Evolutionary conservation across 1,140 invertebrate species (phyloP).

Genomic region (Euborellia annulipes): DNA sequence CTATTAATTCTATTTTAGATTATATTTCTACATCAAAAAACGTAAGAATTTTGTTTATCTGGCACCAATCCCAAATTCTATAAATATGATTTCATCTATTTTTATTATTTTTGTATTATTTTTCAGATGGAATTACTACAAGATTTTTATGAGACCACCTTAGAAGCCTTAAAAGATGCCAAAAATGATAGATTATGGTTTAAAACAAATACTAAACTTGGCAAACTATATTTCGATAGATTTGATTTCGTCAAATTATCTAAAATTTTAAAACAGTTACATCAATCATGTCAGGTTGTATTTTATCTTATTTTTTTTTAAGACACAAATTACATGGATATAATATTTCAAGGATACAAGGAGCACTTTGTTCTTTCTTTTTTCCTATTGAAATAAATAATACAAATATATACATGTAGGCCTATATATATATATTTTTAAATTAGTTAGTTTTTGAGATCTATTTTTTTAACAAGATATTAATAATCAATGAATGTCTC

Average conservation of each 20-base stretch:
- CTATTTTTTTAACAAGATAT: too few species aligned
- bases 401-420: too few species aligned
- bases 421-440: too few species aligned
- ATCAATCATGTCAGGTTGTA: slow-evolving; percentile 84
- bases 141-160: slow-evolving; percentile 98
- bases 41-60: slow-evolving; percentile 38
- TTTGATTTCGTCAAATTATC: slow-evolving; percentile 88
- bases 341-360: too few species aligned
- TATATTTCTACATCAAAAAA: slow-evolving; percentile 99
- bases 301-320: slow-evolving; percentile 3
- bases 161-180: slow-evolving; percentile 95
- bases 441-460: too few species aligned
- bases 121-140: slow-evolving; percentile 93
- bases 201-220: slow-evolving; percentile 98
- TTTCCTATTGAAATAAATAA: too few species aligned
- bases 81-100: background rate
- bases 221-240: slow-evolving; percentile 95
- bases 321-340: background rate
- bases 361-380: too few species aligned
- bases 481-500: too few species aligned
- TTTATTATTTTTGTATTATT: slow-evolving; percentile 13
- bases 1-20: slow-evolving; percentile 98
- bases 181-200: slow-evolving; percentile 99
- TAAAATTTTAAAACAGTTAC: slow-evolving; percentile 93
- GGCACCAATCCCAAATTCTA: background rate